phyloP scores from a whole-genome alignment of 1,140 invertebrate species.

The Hylaeus anthracinus region DNA sequence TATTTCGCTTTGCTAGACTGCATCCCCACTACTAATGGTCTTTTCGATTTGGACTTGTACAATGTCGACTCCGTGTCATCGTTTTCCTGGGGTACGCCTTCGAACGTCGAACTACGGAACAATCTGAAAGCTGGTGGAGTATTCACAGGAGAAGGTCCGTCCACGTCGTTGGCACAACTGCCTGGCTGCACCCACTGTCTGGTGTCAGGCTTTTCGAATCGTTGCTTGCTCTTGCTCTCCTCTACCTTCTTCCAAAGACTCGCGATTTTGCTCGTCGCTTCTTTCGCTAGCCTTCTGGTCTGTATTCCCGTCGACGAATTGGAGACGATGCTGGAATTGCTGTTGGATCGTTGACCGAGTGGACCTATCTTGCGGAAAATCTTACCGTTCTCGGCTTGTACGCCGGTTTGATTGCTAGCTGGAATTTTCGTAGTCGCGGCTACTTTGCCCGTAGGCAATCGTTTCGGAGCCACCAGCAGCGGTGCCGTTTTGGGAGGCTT shows the following conservation, averaged over 20 bases:
- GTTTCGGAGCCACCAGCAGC: slow-evolving; percentile 79
- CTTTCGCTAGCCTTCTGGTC: slow-evolving; percentile 82
- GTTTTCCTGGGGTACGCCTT: slow-evolving; percentile 82
- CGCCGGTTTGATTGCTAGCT: slow-evolving; percentile 18
- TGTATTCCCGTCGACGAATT: slow-evolving; percentile 77
- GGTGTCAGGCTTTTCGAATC: slow-evolving; percentile 82
- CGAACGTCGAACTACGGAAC: slow-evolving; percentile 87
- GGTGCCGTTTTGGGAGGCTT: slow-evolving; percentile 77
- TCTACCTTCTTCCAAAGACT: slow-evolving; percentile 93
- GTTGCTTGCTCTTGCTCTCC: slow-evolving; percentile 85
- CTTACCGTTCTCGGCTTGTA: slow-evolving; percentile 50
- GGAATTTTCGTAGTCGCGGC: slow-evolving; percentile 41
- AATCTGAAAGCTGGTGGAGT: slow-evolving; percentile 79
- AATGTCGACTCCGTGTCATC: neutral
- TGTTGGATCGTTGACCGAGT: slow-evolving; percentile 79
- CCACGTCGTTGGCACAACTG: slow-evolving; percentile 68
- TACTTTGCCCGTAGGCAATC: slow-evolving; percentile 50
- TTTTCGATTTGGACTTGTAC: slow-evolving; percentile 49
- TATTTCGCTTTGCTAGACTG: slow-evolving; percentile 60
- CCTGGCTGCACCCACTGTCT: slow-evolving; percentile 84
- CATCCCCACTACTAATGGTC: slow-evolving; percentile 23
- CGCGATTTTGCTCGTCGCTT: slow-evolving; percentile 93
- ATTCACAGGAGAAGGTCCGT: slow-evolving; percentile 9
- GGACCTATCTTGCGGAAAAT: slow-evolving; percentile 62
- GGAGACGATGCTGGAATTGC: slow-evolving; percentile 85